Evolutionary conservation across 2,888 invertebrate species (phyloP).

Genomic region (Suillia variegata): DNA sequence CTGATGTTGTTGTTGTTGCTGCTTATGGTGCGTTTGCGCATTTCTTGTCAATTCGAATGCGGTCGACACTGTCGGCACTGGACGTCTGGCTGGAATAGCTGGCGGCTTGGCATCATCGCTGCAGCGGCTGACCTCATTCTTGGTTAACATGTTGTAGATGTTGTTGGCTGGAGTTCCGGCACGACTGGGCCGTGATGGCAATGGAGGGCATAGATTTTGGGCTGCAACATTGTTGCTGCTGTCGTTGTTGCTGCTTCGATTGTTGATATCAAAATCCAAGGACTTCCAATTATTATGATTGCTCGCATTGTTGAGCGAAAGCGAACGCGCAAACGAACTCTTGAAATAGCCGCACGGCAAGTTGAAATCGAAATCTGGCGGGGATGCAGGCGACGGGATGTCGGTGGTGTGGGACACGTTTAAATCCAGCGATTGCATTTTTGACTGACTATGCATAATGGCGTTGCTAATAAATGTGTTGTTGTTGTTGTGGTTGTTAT

Average conservation of each 20-base stretch:
- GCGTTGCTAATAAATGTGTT: constrained; percentile 1
- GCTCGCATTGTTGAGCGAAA: constrained; percentile 56
- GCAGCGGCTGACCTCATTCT: constrained; percentile 32
- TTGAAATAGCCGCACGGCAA: constrained; percentile 63
- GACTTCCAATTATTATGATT: constrained; percentile 58
- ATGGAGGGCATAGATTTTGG: constrained; percentile 28
- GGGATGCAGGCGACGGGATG: too few species aligned
- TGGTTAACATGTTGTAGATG: constrained; percentile 13
- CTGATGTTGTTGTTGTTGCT: too few species aligned
- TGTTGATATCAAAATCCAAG: constrained; percentile 53
- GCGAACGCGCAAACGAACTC: constrained; percentile 65
- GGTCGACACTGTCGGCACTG: constrained; percentile 16
- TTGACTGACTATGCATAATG: too few species aligned
- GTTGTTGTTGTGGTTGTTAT: background rate
- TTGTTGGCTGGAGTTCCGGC: constrained; percentile 16
- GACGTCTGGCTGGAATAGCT: constrained; percentile 48
- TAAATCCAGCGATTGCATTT: constrained; percentile 7
- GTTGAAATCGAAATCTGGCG: constrained; percentile 59
- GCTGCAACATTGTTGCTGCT: constrained; percentile 27
- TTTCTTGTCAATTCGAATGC: background rate
- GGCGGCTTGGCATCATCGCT: constrained; percentile 35
- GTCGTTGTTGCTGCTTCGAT: constrained; percentile 32
- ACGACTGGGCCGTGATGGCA: constrained; percentile 5
- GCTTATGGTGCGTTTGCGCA: background rate
- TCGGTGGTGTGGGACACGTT: constrained; percentile 11